Base-by-base conservation (phyloP, 2,797 vertebrate species). In the Artibeus jamaicensis region DNA sequence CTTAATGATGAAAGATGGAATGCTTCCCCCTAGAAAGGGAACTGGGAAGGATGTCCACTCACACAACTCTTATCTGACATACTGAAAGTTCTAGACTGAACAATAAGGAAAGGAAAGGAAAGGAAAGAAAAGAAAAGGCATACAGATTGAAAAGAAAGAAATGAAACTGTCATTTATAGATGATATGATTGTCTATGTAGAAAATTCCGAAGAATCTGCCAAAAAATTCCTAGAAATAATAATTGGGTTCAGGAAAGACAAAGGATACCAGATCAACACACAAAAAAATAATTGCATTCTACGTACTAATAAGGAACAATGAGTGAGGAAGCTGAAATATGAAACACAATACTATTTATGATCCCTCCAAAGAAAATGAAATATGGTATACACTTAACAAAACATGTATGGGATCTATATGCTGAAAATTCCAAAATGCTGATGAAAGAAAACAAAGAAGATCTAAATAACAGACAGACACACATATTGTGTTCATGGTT, bases 361-460 rank as follows among this genome's bases (percentile, higher is more conserved):
- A 87, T 84, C 26, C 70, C 57, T 24, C 71, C 62, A 87, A 65
- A 81, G 55, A 95, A 91, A 91, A 93, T 76, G 6, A 93, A 95
- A 91, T 82, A 73, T 18, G 2, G 59, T 34, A 67, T 65, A 88
- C 29, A 68, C 44, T 93, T 81, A 91, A 83, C 44, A 83, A 93
- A 96, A 76, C 5, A 87, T 34, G 67, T 21, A 81, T 9, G 67
- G 6, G 26, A 70, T 88, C 50, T 85, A 3, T 62, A 88, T 62
- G 67, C 44, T 93, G 65, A 59, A 94, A 90, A 65, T 84, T 91
- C 53, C 8, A 42, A 93, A 95, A 89, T 50, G 55, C 70, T 94
- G 16, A 89, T 76, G 67, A 89, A 87, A 79, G 50, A 97, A 70
- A 67, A 83, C 53, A 89, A 91, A 93, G 78, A 93, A 93, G 10